These are phyloP conservation scores for Harpagifer antarcticus DNA, from an alignment of 2,797 vertebrate species.

Conservation along the genomic window DNA sequence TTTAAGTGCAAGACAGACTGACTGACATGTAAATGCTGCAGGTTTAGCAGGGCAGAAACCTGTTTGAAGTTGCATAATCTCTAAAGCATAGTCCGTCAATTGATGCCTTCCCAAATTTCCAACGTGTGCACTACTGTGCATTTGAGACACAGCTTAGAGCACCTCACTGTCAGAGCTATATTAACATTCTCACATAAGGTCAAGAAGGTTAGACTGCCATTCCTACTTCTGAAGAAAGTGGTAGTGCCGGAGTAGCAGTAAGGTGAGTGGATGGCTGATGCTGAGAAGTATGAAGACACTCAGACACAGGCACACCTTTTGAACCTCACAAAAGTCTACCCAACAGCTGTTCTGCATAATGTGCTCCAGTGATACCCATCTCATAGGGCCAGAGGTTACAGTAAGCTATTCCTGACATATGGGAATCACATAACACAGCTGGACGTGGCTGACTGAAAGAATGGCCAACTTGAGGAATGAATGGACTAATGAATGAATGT, in stretches of 20 bases:
- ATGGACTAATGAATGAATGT: background rate
- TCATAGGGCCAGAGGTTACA: slow-evolving; percentile 57
- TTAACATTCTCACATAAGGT: slow-evolving; percentile 21
- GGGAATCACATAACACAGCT: slow-evolving; percentile 40
- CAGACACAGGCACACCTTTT: slow-evolving; percentile 24
- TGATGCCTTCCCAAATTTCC: slow-evolving; percentile 5
- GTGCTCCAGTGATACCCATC: slow-evolving; percentile 27
- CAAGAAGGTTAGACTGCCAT: slow-evolving; percentile 35
- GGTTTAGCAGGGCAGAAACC: background rate
- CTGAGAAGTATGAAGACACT: slow-evolving; percentile 28
- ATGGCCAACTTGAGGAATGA: background rate
- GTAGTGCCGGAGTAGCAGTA: background rate
- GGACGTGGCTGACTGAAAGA: slow-evolving; percentile 17
- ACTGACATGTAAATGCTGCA: background rate
- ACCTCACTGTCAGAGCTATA: background rate
- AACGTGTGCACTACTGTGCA: background rate
- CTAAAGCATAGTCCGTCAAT: slow-evolving; percentile 25
- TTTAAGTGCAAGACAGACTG: background rate
- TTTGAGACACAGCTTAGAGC: background rate
- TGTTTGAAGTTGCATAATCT: slow-evolving; percentile 39
- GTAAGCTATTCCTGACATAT: slow-evolving; percentile 45
- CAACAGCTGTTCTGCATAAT: slow-evolving; percentile 57
- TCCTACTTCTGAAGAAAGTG: slow-evolving; percentile 38
- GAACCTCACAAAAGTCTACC: slow-evolving; percentile 23
- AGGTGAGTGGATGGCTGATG: slow-evolving; percentile 7